phyloP scores from a whole-genome alignment of 2,888 invertebrate species.

The Polymixis lichenea region DNA sequence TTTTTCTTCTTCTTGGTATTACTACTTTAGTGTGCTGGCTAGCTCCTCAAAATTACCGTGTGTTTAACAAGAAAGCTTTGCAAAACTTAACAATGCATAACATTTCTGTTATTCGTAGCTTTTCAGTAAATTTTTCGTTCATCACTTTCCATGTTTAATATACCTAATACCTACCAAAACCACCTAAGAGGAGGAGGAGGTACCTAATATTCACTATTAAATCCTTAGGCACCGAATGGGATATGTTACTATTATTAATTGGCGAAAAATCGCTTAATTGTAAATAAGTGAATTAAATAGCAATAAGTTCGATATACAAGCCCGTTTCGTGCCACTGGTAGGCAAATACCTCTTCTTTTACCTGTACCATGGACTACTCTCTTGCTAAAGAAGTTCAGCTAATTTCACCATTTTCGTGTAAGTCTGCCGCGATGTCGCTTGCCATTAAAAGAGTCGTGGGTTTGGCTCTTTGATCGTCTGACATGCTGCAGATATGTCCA shows the following conservation, averaged over 20 bases:
- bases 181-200: too few relatives aligned
- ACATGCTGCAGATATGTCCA: neutral
- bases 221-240: neutral
- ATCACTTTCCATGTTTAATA: neutral
- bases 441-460: neutral
- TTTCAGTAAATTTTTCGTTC: neutral
- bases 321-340: neutral
- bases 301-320: neutral
- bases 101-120: neutral
- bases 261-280: neutral
- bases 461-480: neutral
- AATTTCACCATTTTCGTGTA: too few relatives aligned
- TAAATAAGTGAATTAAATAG: neutral
- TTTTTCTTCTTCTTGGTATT: neutral
- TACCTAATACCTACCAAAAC: too few relatives aligned
- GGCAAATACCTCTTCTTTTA: neutral
- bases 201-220: neutral
- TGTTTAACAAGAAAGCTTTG: neutral
- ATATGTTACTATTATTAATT: neutral
- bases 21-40: neutral
- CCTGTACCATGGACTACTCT: neutral
- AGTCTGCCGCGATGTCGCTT: neutral
- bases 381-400: neutral
- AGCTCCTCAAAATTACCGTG: neutral
- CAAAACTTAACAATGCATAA: neutral